phyloP scores from a whole-genome alignment of 2,113 vertebrate species.

The Elgaria multicarinata region DNA sequence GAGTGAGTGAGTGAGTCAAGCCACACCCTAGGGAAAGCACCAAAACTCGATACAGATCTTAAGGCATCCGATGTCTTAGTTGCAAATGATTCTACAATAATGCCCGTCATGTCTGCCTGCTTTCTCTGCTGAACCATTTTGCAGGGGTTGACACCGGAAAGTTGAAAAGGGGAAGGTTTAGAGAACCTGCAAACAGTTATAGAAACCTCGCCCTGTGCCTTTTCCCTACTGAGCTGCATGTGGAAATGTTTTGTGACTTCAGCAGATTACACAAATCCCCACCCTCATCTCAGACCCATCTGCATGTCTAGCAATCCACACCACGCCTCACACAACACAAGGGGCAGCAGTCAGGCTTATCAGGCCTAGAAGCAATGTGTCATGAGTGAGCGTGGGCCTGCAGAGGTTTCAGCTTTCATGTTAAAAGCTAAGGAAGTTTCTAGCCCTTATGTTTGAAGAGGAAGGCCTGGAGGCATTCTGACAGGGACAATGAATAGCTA shows the following conservation, averaged over 20 bases:
- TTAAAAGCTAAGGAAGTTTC: not conserved
- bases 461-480: not conserved
- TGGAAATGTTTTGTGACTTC: not conserved
- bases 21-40: not conserved
- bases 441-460: not conserved
- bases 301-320: not conserved
- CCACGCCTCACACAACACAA: not conserved
- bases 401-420: not conserved
- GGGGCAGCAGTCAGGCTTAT: not conserved
- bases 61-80: not conserved
- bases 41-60: not conserved
- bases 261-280: not conserved
- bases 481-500: not conserved
- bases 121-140: not conserved
- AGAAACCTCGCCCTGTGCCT: not conserved
- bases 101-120: not conserved
- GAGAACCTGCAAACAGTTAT: not conserved
- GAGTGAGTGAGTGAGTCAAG: not conserved
- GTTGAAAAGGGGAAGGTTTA: not conserved
- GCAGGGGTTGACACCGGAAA: not conserved
- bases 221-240: not conserved
- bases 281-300: not conserved
- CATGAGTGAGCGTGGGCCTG: fast-evolving
- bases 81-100: not conserved
- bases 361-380: not conserved